Evolutionary conservation across 2,113 vertebrate species (phyloP), one percentile per base, ranked within the genome.

Genomic region (Jacana jacana): DNA sequence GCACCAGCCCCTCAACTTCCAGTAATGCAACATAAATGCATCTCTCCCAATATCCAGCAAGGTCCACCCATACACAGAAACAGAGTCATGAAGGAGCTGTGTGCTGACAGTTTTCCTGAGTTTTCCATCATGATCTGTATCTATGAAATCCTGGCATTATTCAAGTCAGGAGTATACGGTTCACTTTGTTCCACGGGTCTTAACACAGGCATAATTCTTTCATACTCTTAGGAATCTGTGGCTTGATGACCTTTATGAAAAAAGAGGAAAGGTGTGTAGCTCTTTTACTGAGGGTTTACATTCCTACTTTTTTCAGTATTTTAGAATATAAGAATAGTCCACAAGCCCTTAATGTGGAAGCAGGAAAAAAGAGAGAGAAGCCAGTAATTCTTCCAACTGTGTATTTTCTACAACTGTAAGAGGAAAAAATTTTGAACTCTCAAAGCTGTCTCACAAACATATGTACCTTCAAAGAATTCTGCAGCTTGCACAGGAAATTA

Each of bases 111-210:
- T 52, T 84, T 93, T 93, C 95, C 86, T 70, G 92, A 93, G 79
- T 93, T 88, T 95, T 93, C 83, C 73, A 81, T 79, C 81, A 40
- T 13, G 70, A 57, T 89, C 86, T 87, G 40, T 92, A 94, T n/a
- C n/a, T n/a, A 61, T 82, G 91, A 93, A 96, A 93, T 89, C 77
- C 91, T 87, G 81, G 24, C 86, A 86, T 94, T 92, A 89, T 68
- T 92, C 73, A 90, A 65, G 78, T 76, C 83, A 69, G 86, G 86
- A 63, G 55, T 66, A 90, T 64, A 86, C 77, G 17, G 42, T 75
- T 55, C 1, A 23, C 89, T 89, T 95, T 88, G 86, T 95, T 93
- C 72, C 79, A 83, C 24, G 2, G 30, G 78, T 86, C 83, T 92
- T 93, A 88, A 64, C 86, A 54, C 39, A 44, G 31, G 73, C 93